Base-by-base conservation (phyloP, 2,888 invertebrate genomes). In the Drosophila mimica region DNA sequence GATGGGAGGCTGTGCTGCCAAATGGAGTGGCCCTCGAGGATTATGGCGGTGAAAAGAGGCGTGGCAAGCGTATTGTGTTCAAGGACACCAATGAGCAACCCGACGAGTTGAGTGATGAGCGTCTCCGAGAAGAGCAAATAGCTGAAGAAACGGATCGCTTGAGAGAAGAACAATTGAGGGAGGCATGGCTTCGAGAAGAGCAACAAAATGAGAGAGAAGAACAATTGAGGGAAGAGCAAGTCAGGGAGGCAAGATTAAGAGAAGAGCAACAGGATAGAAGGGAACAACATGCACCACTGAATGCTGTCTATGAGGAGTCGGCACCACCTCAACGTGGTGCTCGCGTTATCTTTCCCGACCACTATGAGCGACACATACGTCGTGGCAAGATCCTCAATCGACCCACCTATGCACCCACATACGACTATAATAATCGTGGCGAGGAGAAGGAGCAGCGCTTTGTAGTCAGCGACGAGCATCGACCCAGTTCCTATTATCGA, bases 261-360 rank as follows among this genome's bases (percentile, higher is more conserved):
- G 76, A 69, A 17, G 62, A 65, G 3, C 69, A 60, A 36, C 31
- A 38, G 20, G 43, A 43, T 0, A 11, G 20, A 30, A 54, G 20
- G 38, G 64, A 71, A 20, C 73, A 74, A 0, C 65, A 79, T 6
- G 70, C 65, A 25, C 79, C 79, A 31, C 81, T 53, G 1, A 87
- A 81, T 61, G 89, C 82, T 5, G 69, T 82, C 33, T 74, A 80
- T 40, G 75, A 79, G 38, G 70, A 72, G n/a, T 62, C 77, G 59
- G 89, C 89, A n/a, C 89, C 90, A 31, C 89, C 89, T 0, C 85
- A 89, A 43, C 88, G 89, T 17, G 82, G 90, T 15, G 83, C 88
- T 9, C 84, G 91, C 63, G 92, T 94, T 75, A 93, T 94, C 54
- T 94, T 94, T 79, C 94, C 95, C 5, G 94, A 94, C 81, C 93